Evolutionary conservation across 2,888 invertebrate genomes (phyloP).

Genomic region (Agriopis aurantiaria): DNA sequence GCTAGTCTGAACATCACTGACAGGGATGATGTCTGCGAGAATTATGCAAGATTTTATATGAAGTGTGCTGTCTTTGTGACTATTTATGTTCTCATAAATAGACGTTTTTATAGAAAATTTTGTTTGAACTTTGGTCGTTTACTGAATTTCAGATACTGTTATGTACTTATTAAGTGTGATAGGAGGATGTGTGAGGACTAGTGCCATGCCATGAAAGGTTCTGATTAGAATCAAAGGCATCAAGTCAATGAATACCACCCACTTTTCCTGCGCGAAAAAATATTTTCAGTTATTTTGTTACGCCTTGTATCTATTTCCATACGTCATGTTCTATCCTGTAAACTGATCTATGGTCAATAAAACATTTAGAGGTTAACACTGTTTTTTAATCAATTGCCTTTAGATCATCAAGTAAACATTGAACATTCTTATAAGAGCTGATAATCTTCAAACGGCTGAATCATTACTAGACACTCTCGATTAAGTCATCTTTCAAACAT

Average conservation of each 20-base stretch:
- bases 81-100: conserved; percentile 49
- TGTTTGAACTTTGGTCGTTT: conserved; percentile 58
- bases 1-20: conserved; percentile 86
- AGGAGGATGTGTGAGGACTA: conserved; percentile 85
- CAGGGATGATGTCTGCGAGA: conserved; percentile 85
- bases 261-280: conserved; percentile 82
- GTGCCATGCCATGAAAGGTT: conserved; percentile 87
- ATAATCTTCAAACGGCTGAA: no score
- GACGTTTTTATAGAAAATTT: conserved; percentile 46
- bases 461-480: no score
- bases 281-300: conserved; percentile 73
- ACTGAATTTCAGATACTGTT: conserved; percentile 58
- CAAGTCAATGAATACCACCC: conserved; percentile 85
- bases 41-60: conserved; percentile 82
- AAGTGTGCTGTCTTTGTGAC: conserved; percentile 58
- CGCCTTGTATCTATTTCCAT: conserved; percentile 68
- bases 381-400: conserved; percentile 43
- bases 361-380: conserved; percentile 71
- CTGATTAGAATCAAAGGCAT: conserved; percentile 85
- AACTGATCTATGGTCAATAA: conserved; percentile 82
- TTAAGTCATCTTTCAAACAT: no score
- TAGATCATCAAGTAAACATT: not conserved
- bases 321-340: conserved; percentile 71
- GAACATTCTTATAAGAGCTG: no score
- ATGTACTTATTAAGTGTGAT: conserved; percentile 79